Evolutionary conservation across 2,113 vertebrate genomes (phyloP).

Genomic region (Toxostoma redivivum): DNA sequence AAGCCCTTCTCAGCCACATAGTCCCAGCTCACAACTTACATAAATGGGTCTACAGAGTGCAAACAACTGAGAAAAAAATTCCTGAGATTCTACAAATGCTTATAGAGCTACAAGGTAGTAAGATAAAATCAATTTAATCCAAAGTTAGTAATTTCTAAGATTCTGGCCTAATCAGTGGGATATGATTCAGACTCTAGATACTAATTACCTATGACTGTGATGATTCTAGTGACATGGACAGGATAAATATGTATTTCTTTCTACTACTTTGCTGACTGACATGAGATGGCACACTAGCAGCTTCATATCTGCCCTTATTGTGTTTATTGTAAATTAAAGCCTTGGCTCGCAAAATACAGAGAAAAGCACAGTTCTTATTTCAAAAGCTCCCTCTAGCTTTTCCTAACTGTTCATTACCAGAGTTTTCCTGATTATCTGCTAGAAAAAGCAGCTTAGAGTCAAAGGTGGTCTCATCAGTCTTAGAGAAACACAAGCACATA

Average conservation of each 20-base stretch:
- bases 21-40: not conserved
- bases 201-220: not conserved
- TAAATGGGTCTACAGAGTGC: not conserved
- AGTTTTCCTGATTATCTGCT: constrained; percentile 41
- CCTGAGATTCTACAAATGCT: not conserved
- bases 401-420: constrained; percentile 31
- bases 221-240: constrained; percentile 4
- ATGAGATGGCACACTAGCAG: not conserved
- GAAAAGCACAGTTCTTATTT: constrained; percentile 44
- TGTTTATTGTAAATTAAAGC: constrained; percentile 24
- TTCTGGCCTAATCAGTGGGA: not conserved
- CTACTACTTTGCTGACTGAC: not conserved
- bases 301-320: not conserved
- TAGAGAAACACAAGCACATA: constrained; percentile 42
- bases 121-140: not conserved
- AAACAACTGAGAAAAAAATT: not conserved
- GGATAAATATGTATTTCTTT: not conserved
- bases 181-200: not conserved
- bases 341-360: not conserved
- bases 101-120: not conserved
- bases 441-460: constrained; percentile 53
- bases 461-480: constrained; percentile 67
- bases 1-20: not conserved
- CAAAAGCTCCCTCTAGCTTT: constrained; percentile 63
- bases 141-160: not conserved